Evolutionary conservation across 2,888 invertebrate species (phyloP).

Genomic region (Camptogramma bilineatum): DNA sequence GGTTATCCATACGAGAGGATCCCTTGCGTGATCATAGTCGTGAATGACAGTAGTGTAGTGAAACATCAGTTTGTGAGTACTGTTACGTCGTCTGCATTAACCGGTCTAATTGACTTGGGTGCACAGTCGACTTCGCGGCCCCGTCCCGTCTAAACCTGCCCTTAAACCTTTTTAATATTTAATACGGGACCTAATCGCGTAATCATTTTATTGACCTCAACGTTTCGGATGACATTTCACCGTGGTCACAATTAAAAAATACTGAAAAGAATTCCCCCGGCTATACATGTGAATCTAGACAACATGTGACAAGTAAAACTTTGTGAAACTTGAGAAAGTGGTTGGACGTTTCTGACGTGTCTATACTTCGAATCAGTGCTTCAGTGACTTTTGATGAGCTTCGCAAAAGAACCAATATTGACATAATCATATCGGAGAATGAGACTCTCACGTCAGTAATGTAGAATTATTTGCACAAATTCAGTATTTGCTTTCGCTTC

Average conservation of each 20-base stretch:
- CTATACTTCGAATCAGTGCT: conserved; percentile 4
- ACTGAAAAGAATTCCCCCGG: neutral
- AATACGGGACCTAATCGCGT: too few species aligned
- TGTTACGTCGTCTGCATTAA: conserved; percentile 16
- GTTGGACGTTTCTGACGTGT: neutral
- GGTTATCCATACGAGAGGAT: neutral
- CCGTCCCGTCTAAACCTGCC: conserved; percentile 29
- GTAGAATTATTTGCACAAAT: conserved; percentile 34
- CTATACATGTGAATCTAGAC: neutral
- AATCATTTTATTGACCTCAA: too few species aligned
- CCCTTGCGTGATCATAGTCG: conserved; percentile 2
- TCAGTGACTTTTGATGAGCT: conserved; percentile 12
- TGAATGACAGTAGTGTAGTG: conserved; percentile 16
- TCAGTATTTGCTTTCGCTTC: conserved; percentile 33
- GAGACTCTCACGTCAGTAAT: conserved; percentile 49
- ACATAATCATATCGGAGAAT: conserved; percentile 38
- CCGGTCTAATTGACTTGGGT: conserved; percentile 30
- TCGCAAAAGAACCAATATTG: conserved; percentile 32
- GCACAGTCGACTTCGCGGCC: conserved; percentile 25
- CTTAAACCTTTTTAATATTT: neutral
- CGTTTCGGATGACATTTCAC: too few species aligned
- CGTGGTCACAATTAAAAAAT: too few species aligned
- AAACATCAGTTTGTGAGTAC: conserved; percentile 5
- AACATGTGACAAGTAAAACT: neutral
- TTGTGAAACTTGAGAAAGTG: neutral